Evolutionary conservation across 2,888 invertebrate species (phyloP).

Genomic region (Nomada ferruginata): DNA sequence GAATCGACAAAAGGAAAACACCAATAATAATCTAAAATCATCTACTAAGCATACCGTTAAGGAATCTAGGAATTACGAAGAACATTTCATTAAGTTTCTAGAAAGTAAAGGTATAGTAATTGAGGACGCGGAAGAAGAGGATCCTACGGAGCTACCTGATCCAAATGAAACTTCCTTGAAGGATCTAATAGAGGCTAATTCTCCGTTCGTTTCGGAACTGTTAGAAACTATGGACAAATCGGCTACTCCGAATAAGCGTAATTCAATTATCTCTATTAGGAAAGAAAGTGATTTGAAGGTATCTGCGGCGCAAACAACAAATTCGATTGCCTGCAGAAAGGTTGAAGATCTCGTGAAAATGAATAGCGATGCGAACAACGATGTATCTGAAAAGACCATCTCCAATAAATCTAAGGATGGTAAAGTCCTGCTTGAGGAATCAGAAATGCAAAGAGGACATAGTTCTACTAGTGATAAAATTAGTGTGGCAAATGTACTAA

Average conservation of each 20-base stretch:
- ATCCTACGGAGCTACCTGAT: constrained; percentile 53
- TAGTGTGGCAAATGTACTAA: constrained; percentile 1
- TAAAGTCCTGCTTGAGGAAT: neutral
- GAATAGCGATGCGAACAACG: constrained; percentile 1
- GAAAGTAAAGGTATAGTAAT: constrained; percentile 54
- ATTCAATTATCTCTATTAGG: neutral
- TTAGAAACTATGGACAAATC: constrained; percentile 56
- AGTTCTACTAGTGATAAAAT: constrained; percentile 1
- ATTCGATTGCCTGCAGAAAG: neutral
- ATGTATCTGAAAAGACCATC: constrained; percentile 16
- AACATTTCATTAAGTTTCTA: constrained; percentile 77
- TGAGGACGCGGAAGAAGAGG: constrained; percentile 5
- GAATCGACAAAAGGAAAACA: constrained; percentile 59
- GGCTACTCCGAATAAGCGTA: constrained; percentile 7
- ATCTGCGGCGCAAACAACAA: neutral
- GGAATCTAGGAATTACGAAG: constrained; percentile 77
- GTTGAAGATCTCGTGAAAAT: constrained; percentile 12
- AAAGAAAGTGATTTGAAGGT: constrained; percentile 5
- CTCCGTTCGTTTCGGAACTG: constrained; percentile 75
- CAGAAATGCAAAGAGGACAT: neutral
- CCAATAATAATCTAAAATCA: neutral
- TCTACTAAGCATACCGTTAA: constrained; percentile 60
- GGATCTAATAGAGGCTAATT: constrained; percentile 77
- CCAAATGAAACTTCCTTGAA: constrained; percentile 73
- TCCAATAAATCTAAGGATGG: neutral